A percentile compares a stretch with the other conserved stretches of the same genome.
Evolutionary conservation across 2,113 vertebrate species (phyloP).

Genomic region (Apaloderma vittatum): DNA sequence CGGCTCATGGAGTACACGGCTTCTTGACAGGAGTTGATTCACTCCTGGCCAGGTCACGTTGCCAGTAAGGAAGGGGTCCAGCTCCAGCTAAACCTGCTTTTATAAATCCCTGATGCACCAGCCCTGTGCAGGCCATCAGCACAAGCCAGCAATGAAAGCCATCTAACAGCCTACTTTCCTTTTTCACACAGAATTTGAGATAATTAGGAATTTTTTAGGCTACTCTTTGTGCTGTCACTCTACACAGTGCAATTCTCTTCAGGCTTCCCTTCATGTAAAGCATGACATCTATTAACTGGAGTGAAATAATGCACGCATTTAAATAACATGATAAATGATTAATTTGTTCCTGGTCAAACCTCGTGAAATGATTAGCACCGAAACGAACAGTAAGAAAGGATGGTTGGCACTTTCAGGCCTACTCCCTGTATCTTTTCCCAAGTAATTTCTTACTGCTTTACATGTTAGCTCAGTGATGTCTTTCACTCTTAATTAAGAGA

Average conservation of each 20-base stretch:
- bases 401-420: neutral
- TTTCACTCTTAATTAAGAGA: neutral
- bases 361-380: neutral
- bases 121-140: neutral
- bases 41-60: neutral
- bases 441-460: neutral
- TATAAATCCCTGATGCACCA: neutral
- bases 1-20: accelerated
- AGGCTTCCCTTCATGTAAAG: neutral
- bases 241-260: neutral
- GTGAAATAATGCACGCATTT: neutral
- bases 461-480: neutral
- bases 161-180: neutral
- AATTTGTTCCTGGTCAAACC: neutral
- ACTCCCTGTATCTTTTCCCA: neutral
- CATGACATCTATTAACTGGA: neutral
- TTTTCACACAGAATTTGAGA: neutral
- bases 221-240: neutral
- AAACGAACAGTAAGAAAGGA: neutral
- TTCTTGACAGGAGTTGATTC: neutral
- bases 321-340: neutral
- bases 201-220: neutral
- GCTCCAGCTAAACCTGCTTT: neutral
- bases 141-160: neutral
- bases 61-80: neutral